A percentile compares a stretch with the other conserved stretches of the same genome.
Conservation (phyloP, 2,113 vertebrate species). For the Microtus oregoni region DNA sequence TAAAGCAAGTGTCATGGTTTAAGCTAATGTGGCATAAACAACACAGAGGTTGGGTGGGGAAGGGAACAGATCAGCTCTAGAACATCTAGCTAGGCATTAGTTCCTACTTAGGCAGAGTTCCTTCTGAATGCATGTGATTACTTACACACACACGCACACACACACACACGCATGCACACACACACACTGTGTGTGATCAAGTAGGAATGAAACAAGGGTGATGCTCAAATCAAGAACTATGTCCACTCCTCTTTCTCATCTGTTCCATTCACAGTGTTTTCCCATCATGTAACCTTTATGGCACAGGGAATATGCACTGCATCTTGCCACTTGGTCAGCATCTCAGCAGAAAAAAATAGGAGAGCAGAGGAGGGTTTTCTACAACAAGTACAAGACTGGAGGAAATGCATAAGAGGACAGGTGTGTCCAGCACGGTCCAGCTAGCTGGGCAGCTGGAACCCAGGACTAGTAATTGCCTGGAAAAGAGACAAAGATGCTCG, state of each 20-base stretch:
- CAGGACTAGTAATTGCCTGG: neutral
- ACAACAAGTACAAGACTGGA: neutral
- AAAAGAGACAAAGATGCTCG: neutral
- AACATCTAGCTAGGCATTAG: conserved; percentile 49
- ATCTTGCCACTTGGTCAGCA: neutral
- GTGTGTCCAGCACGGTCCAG: neutral
- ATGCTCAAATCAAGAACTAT: neutral
- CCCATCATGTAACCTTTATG: neutral
- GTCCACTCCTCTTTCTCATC: neutral
- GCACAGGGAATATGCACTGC: neutral
- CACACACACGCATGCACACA: neutral
- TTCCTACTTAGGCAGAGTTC: conserved; percentile 31
- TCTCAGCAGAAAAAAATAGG: neutral
- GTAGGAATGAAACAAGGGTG: neutral
- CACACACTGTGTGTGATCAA: neutral
- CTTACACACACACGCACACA: neutral
- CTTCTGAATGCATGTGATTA: neutral
- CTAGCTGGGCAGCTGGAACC: neutral
- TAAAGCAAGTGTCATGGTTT: conserved; percentile 34
- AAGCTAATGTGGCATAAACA: conserved; percentile 53
- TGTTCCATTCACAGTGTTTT: neutral
- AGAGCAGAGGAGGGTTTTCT: neutral
- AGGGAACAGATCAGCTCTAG: neutral
- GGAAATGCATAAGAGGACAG: neutral
- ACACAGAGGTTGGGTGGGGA: neutral